Percentiles rank a stretch among this genome's conserved stretches.
These are phyloP conservation scores for Sebastes variabilis DNA, from an alignment of 2,797 vertebrate genomes.

Conservation along the genomic window DNA sequence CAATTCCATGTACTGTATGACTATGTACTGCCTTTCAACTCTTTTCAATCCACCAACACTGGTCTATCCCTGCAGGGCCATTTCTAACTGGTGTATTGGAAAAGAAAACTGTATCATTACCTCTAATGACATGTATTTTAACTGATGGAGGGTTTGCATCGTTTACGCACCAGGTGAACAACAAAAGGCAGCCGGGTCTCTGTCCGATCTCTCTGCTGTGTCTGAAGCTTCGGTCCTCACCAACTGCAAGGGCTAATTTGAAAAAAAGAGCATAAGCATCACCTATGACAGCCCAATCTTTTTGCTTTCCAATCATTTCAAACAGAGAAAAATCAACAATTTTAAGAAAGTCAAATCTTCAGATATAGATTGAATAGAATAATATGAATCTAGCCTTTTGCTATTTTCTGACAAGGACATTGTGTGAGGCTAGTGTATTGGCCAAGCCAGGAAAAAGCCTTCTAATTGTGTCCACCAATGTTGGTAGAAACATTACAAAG, in stretches of 20 bases:
- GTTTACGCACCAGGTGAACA: slow-evolving; percentile 12
- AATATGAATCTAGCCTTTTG: background rate
- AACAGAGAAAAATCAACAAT: background rate
- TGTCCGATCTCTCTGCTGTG: background rate
- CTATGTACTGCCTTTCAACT: background rate
- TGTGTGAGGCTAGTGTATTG: background rate
- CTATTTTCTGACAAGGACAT: background rate
- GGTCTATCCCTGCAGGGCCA: background rate
- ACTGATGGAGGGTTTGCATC: background rate
- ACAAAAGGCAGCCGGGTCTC: background rate
- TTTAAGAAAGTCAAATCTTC: background rate
- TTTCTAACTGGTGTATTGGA: background rate
- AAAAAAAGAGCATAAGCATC: background rate
- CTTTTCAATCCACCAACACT: background rate
- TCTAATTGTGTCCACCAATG: slow-evolving; percentile 3
- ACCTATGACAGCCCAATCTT: background rate
- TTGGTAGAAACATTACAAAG: slow-evolving; percentile 16
- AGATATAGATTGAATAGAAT: background rate
- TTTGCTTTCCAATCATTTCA: background rate
- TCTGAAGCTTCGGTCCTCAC: slow-evolving; percentile 27
- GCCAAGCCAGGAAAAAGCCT: slow-evolving; percentile 1
- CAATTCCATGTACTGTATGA: background rate
- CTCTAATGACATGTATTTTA: background rate
- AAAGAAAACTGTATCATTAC: background rate
- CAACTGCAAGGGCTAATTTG: background rate